Conservation (phyloP, 2,797 vertebrate genomes). For the Lagorchestes hirsutus region DNA sequence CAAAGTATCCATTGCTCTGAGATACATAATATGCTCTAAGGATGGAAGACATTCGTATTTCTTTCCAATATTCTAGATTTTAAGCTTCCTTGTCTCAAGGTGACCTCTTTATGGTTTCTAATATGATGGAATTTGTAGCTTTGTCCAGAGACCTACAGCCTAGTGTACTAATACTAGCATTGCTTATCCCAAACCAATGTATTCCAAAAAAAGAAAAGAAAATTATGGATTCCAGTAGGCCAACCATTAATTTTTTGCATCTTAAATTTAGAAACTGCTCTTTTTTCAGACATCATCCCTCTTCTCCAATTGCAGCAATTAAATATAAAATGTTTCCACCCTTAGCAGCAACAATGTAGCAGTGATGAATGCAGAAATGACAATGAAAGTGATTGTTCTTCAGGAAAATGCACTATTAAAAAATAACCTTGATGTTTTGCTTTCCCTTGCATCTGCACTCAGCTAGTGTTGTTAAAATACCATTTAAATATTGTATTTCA, state of each 20-base stretch:
- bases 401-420: neutral
- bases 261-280: constrained; percentile 13
- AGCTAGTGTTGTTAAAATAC: neutral
- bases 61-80: neutral
- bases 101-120: neutral
- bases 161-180: neutral
- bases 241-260: constrained; percentile 6
- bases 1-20: neutral
- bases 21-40: neutral
- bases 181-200: neutral
- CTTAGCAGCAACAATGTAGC: constrained; percentile 36
- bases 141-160: neutral
- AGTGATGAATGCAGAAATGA: neutral
- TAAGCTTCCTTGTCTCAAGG: neutral
- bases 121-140: neutral
- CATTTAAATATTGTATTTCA: neutral
- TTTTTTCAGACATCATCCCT: neutral
- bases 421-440: neutral
- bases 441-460: neutral
- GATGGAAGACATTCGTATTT: neutral
- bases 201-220: neutral
- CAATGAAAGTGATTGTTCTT: neutral
- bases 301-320: constrained; percentile 15
- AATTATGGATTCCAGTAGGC: neutral
- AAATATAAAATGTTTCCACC: neutral